Conservation (phyloP, 2,888 invertebrate genomes). For the Tenodera sinensis region DNA sequence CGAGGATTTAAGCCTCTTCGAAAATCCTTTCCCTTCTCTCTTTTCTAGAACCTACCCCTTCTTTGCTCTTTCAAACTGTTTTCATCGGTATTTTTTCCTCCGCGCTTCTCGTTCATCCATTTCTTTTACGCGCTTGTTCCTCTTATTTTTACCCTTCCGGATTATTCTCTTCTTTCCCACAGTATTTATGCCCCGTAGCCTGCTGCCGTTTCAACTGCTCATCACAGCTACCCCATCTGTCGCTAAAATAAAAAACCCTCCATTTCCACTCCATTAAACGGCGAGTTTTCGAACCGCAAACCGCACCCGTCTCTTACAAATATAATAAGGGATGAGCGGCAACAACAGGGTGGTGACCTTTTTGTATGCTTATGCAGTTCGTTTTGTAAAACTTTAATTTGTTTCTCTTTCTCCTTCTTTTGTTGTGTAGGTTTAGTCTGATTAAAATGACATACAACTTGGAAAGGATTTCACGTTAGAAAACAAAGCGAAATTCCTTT, state of each 20-base stretch:
- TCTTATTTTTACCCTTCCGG: neutral
- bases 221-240: neutral
- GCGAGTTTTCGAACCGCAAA: neutral
- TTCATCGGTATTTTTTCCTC: neutral
- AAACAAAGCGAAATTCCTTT: neutral
- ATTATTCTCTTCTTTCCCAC: neutral
- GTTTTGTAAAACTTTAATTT: neutral
- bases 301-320: neutral
- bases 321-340: neutral
- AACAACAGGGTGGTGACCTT: neutral
- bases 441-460: neutral
- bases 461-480: neutral
- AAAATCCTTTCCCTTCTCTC: neutral
- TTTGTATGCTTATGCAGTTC: neutral
- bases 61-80: neutral
- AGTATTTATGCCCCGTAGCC: neutral
- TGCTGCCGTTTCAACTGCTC: neutral
- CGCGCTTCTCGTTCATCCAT: neutral
- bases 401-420: neutral
- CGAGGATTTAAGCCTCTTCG: constrained; percentile 4
- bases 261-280: neutral
- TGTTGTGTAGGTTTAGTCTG: neutral
- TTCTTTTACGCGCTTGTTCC: neutral
- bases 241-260: neutral
- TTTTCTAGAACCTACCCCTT: neutral